Evolutionary conservation across 2,113 vertebrate species (phyloP), one percentile per base, ranked within the genome.

Genomic region (Cercopithecus mona): DNA sequence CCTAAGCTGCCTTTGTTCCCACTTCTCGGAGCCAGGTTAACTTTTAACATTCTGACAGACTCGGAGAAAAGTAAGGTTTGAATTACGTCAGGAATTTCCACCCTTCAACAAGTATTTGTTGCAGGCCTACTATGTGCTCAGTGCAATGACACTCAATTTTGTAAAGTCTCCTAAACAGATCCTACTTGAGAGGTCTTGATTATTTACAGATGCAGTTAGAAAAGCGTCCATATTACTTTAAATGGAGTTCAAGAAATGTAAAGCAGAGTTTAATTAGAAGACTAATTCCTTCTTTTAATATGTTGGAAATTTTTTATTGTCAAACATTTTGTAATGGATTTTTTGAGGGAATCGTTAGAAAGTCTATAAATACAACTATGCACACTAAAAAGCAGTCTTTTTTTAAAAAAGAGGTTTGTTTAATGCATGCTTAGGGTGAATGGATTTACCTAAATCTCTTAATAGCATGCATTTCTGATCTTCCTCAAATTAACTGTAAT

Each of bases 161-260:
- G 57, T 68, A 83, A 73, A 88, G 82, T 87, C 84, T 93, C 90
- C 25, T 61, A 91, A 88, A 22, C 45, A 0, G 16, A 81, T 73
- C 11, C n/a, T 43, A 12, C 55, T 35, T 3, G 18, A 86, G 40
- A 88, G n/a, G 43, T 32, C 90, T 23, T 30, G 38, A 57, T 91
- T 88, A 61, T 43, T 93, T 81, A 86, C 83, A 84, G 5, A 16
- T 8, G 23, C 40, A 64, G 50, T 11, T 30, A 57, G 76, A 88
- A 95, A 96, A 55, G 25, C 27, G 2, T 23, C 38, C 48, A 0
- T 8, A 3, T 43, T 30, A 35, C 61, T 94, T 92, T 75, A 90
- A 78, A 90, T 84, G 87, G 87, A 94, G 66, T 66, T 88, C 38
- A 90, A 73, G 25, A 84, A 91, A 72, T 16, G 79, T 25, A 85